Base-by-base conservation (phyloP, 2,113 vertebrate genomes). In the Limanda limanda region DNA sequence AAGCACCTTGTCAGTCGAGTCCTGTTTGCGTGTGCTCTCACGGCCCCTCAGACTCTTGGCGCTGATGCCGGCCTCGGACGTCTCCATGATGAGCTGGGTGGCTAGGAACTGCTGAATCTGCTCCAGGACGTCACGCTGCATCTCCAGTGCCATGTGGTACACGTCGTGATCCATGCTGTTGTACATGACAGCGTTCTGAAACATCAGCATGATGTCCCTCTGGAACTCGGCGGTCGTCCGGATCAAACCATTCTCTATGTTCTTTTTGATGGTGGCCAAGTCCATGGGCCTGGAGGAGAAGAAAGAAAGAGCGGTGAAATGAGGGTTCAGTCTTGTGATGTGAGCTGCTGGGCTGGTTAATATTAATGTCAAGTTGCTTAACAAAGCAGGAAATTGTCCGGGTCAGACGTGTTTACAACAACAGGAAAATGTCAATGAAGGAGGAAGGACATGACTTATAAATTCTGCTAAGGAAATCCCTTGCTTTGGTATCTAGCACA, bases 91-190 rank as follows among this genome's bases (percentile, higher is more conserved):
- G 91, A 99, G 95, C 54, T 99, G 98, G 7, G 98, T 99, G 79
- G 98, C 98, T 79, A 99, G 93, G 88, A 99, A 99, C 97, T 99
- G 98, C 95, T 99, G 98, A 84, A 99, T 97, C 91, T 99, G 98
- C 90, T 99, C 98, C 85, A 99, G 91, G 72, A 99, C 98, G 64
- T 99, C 98, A 5, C 98, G 94, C 86, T 99, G 98, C 98, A 99
- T 99, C 92, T 99, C 98, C 88, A 99, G 95, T 70, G 98, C 98
- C 98, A 99, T 99, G 92, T 98, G 98, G 92, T 98, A 98, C 57
- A 99, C 98, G 56, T 99, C 98, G 0, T 99, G 98, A 88, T 99
- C 98, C 60, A 98, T 97, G 82, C 97, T 97, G 93, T 99, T 99
- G 93, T 99, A 99, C 98, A 99, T 99, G 74, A 99, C 96, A 3